Evolutionary conservation across 2,113 vertebrate genomes (phyloP).

Genomic region (Zingel zingel): DNA sequence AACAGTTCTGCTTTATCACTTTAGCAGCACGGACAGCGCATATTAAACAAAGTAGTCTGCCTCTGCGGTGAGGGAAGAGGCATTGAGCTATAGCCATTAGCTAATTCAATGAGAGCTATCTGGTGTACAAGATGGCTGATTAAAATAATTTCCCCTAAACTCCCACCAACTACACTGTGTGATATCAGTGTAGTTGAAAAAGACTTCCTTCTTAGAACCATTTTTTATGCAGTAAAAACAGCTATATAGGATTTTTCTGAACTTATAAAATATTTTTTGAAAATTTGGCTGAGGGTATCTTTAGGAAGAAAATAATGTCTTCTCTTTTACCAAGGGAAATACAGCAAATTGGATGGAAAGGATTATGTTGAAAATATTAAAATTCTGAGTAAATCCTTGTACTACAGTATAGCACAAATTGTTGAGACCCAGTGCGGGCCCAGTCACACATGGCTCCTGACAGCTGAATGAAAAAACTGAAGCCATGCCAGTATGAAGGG

Average conservation of each 20-base stretch:
- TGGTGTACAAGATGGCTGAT: neutral
- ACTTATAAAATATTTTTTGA: neutral
- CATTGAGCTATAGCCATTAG: neutral
- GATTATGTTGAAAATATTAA: constrained; percentile 34
- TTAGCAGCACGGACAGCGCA: constrained; percentile 6
- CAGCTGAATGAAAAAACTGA: neutral
- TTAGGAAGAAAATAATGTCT: neutral
- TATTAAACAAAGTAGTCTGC: neutral
- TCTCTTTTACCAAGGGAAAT: constrained; percentile 14
- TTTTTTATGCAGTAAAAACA: neutral
- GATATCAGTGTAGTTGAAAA: neutral
- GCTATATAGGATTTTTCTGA: neutral
- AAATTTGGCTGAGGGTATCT: neutral
- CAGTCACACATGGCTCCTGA: constrained; percentile 6
- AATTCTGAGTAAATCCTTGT: constrained; percentile 36
- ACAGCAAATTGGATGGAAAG: constrained; percentile 34
- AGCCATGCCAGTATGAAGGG: neutral
- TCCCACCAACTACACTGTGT: neutral
- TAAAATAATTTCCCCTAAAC: neutral
- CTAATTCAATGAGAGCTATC: neutral
- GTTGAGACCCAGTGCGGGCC: neutral
- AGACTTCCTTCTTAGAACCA: neutral
- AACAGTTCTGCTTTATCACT: constrained; percentile 2
- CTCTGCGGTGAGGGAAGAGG: neutral
- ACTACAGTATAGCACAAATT: neutral